phyloP scores from a whole-genome alignment of 2,113 vertebrate species.

The Nannospalax galili region DNA sequence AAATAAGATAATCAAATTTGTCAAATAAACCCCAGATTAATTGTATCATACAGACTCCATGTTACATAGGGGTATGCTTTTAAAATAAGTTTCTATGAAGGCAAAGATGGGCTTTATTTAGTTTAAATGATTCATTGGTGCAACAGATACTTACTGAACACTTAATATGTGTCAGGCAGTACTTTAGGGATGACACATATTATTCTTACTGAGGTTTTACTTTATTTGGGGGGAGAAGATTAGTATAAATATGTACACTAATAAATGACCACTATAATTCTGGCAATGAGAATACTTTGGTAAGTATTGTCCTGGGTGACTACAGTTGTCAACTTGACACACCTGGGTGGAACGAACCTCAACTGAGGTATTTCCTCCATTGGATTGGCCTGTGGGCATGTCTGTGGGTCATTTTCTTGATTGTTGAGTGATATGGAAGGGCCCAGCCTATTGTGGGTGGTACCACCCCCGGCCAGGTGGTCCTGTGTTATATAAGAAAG shows the following conservation, averaged over 20 bases:
- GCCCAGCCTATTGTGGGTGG: no score
- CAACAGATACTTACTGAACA: conserved; percentile 43
- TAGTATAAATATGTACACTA: background rate
- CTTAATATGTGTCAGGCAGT: background rate
- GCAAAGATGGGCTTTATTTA: conserved; percentile 36
- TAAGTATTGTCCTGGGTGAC: no score
- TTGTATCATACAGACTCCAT: background rate
- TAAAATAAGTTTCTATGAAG: conserved; percentile 24
- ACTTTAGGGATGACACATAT: conserved; percentile 26
- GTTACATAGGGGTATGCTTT: conserved; percentile 14
- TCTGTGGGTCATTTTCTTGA: no score
- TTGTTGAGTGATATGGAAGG: no score
- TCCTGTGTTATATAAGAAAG: no score
- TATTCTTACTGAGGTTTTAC: conserved; percentile 14
- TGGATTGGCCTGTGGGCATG: no score
- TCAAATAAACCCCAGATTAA: conserved; percentile 65
- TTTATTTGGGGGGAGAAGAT: background rate
- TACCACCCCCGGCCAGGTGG: no score
- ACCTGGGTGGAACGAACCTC: no score
- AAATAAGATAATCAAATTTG: conserved; percentile 67
- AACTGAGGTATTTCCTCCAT: no score
- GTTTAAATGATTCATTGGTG: conserved; percentile 29
- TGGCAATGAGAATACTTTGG: background rate
- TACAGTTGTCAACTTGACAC: no score
- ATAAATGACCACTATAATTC: conserved; percentile 8